Base-by-base conservation (phyloP, 1,140 invertebrate genomes). In the Andricus grossulariae region DNA sequence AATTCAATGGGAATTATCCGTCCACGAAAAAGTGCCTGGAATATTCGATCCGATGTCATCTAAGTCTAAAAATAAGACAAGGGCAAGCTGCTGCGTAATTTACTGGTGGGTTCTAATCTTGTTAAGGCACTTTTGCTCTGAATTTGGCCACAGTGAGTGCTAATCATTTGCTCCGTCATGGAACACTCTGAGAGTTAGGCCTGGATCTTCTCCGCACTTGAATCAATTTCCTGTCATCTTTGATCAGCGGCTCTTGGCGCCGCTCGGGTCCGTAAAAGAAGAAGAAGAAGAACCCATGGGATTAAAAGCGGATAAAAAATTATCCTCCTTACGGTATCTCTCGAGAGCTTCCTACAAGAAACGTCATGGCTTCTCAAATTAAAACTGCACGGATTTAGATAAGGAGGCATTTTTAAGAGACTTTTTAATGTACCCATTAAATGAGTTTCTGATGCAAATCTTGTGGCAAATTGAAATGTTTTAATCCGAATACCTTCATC, bases 31-130 rank as follows among this genome's bases (percentile, higher is more conserved):
- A n/a, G n/a, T n/a, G n/a, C n/a, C n/a, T n/a, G n/a, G n/a, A n/a
- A n/a, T n/a, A n/a, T 32, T 45, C 25, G 60, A 16, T 66, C 21
- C 60, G 32, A 66, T 45, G 32, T 32, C 32, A 66, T 39, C 39
- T 32, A 39, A 60, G 54, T 73, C 66, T 57, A 75, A 79, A 80
- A 87, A 85, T 86, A 86, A 79, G 51, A 78, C 81, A 82, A 80
- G 75, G 76, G 10, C 39, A 45, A 45, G 39, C 39, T 45, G 10
- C 39, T 8, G 10, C 39, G 77, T 84, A 87, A 88, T 88, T 85
- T 82, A 79, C 80, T 76, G 50, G 51, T 71, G 82, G 19, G 55
- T 74, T 81, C 83, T 85, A 87, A 89, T 86, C 82, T 85, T 57
- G 76, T 88, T 88, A 88, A 60, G 52, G 12, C 71, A 75, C 85